Base-by-base conservation (phyloP, 1,140 invertebrate species). In the Brachionus calyciflorus region DNA sequence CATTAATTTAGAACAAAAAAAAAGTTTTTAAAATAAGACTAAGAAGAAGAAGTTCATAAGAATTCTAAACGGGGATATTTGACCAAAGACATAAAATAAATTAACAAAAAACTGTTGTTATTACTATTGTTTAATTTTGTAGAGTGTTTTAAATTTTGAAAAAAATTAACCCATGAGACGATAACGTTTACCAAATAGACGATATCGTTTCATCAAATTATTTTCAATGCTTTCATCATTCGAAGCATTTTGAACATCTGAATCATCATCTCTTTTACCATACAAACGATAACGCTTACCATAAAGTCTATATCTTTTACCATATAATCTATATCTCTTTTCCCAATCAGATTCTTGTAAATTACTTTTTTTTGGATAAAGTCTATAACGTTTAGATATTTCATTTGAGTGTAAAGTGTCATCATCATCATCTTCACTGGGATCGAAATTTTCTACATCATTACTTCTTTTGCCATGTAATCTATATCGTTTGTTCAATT, bases 301-400 rank as follows among this genome's bases (percentile, higher is more conserved):
- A 28, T 49, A 70, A 0, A 70, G 40, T 17, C 69, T 49, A 30
- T 73, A 73, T 24, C 69, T 49, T 24, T 73, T 73, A 21, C 51
- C 51, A 9, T 33, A 33, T 37, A 73, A 51, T 73, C 69, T 73
- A 24, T 73, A 73, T 51, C 69, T 49, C n/a, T 73, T 73, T 6
- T 65, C 60, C 21, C 41, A 65, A 24, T 65, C 60, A 14, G 40
- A 65, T 10, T 24, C 37, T 4, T 65, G 24, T 24, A 21, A 19
- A 28, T 30, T 60, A 10, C 19, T 2, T 44, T 19, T 65, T 44
- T 65, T 63, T 7, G 37, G 37, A 65, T 65, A 65, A 21, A 65
- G 21, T 44, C 60, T 17, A 37, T 65, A 65, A 17, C 60, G 60
- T 21, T 65, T 65, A 10, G 40, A 17, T 9, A 65, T 24, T 2